These are phyloP conservation scores for Catocala nupta DNA, from an alignment of 2,888 invertebrate species.

Conservation along the genomic window DNA sequence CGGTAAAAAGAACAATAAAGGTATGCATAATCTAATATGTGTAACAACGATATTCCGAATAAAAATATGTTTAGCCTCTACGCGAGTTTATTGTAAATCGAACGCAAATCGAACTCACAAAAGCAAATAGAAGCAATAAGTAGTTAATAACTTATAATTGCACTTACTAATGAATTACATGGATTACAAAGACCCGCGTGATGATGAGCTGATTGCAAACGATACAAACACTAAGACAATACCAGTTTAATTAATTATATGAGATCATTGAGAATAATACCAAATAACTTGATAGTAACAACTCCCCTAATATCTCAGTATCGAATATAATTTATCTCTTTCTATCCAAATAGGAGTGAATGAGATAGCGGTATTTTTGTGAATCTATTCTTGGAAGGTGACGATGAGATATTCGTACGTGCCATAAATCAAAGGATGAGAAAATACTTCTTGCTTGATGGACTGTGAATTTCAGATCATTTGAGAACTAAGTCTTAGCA, in stretches of 20 bases:
- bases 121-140: too few species aligned
- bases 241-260: constrained; percentile 42
- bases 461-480: constrained; percentile 47
- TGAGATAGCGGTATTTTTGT: neutral
- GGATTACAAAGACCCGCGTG: neutral
- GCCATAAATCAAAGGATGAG: constrained; percentile 58
- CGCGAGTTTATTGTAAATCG: too few species aligned
- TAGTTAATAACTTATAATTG: too few species aligned
- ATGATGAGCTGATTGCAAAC: constrained; percentile 12
- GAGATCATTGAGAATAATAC: constrained; percentile 29
- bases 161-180: too few species aligned
- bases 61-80: too few species aligned
- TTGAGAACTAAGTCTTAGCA: constrained; percentile 5
- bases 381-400: constrained; percentile 36
- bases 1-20: too few species aligned
- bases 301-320: neutral
- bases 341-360: neutral
- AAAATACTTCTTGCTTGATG: constrained; percentile 43
- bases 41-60: too few species aligned
- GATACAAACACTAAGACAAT: neutral
- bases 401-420: constrained; percentile 38
- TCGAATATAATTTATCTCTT: neutral
- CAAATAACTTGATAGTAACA: constrained; percentile 19
- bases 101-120: too few species aligned
- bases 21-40: too few species aligned